Evolutionary conservation across 2,888 invertebrate genomes (phyloP).

Genomic region (Kryphioiulus occultus): DNA sequence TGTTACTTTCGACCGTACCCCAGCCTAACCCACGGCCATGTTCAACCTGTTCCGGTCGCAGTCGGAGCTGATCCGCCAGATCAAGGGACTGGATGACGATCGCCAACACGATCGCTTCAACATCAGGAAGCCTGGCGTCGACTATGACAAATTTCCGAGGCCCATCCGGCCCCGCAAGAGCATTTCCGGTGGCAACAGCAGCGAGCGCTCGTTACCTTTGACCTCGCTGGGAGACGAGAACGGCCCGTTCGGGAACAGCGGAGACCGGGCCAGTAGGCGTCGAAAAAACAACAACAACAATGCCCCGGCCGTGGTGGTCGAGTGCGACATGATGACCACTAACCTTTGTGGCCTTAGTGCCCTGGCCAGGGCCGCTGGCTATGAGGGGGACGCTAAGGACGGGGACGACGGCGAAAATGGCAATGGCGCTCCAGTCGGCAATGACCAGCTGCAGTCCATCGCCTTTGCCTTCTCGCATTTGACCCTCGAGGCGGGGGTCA

Average conservation of each 20-base stretch:
- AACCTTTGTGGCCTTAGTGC: conserved; percentile 49
- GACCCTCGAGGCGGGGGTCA: conserved; percentile 48
- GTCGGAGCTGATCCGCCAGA: conserved; percentile 58
- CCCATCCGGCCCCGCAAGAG: conserved; percentile 56
- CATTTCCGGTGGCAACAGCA: conserved; percentile 52
- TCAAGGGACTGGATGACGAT: conserved; percentile 78
- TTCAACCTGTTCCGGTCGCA: conserved; percentile 76
- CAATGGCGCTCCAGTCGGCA: conserved; percentile 21
- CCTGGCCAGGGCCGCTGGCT: conserved; percentile 32
- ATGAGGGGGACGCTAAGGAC: background rate
- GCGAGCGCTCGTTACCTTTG: conserved; percentile 52
- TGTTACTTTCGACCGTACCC: background rate
- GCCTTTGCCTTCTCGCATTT: conserved; percentile 51
- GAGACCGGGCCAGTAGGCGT: conserved; percentile 52
- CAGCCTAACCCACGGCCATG: conserved; percentile 65
- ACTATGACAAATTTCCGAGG: conserved; percentile 58
- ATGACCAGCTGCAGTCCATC: conserved; percentile 51
- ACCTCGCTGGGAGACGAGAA: conserved; percentile 48
- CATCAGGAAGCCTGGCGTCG: conserved; percentile 57
- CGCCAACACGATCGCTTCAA: conserved; percentile 68
- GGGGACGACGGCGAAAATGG: background rate
- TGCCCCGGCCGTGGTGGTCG: background rate
- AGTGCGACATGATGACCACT: conserved; percentile 20
- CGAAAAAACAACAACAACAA: conserved; percentile 48
- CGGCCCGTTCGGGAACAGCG: conserved; percentile 44